Conservation (phyloP, 2,113 vertebrate species). For the Peucedramus taeniatus region DNA sequence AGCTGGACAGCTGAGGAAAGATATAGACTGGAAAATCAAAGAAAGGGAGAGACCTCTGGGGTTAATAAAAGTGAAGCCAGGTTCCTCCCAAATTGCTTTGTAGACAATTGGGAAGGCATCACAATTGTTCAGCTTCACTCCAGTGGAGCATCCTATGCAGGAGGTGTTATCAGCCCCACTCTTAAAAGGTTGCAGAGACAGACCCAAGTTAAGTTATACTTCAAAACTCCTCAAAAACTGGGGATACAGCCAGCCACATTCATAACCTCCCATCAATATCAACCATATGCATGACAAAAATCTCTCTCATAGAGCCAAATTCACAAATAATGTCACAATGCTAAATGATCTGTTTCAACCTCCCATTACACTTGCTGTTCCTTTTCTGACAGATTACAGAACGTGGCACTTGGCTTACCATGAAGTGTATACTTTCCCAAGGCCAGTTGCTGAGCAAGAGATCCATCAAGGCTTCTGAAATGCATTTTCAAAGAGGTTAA, state of each 20-base stretch:
- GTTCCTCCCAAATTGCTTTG: constrained; percentile 46
- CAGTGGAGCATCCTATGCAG: neutral
- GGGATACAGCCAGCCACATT: neutral
- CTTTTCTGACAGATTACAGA: constrained; percentile 20
- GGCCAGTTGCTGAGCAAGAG: neutral
- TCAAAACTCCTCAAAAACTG: constrained; percentile 1
- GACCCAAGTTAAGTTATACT: neutral
- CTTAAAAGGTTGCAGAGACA: constrained; percentile 16
- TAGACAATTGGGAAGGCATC: constrained; percentile 50
- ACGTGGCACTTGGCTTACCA: neutral
- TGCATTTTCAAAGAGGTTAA: constrained; percentile 24
- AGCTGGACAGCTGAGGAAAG: constrained; percentile 44
- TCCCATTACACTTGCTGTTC: neutral
- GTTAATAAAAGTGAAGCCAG: constrained; percentile 59
- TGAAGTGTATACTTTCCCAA: constrained; percentile 3
- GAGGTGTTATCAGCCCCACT: constrained; percentile 7
- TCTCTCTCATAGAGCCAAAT: neutral
- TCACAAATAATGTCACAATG: constrained; percentile 51
- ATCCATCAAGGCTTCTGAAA: constrained; percentile 26
- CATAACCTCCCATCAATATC: neutral
- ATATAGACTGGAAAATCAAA: constrained; percentile 44
- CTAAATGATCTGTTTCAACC: constrained; percentile 42
- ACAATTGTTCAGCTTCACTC: constrained; percentile 10
- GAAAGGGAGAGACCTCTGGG: constrained; percentile 50
- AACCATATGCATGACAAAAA: constrained; percentile 27